A percentile compares a stretch with the other conserved stretches of the same genome.
These are phyloP conservation scores for Maccullochella peelii DNA, from an alignment of 2,113 vertebrate genomes.

Conservation along the genomic window DNA sequence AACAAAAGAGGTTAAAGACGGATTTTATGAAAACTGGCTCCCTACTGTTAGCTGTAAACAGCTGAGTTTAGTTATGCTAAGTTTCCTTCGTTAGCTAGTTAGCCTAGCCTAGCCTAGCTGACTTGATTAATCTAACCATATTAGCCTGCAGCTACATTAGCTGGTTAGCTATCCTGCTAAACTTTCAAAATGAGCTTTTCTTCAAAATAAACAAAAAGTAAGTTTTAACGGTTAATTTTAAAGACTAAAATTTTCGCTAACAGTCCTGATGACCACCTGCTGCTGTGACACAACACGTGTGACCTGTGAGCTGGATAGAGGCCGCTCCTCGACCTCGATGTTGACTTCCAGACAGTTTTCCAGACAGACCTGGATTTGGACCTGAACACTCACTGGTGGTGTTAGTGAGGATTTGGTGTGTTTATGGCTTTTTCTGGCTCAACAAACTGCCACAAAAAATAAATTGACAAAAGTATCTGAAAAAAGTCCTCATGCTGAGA, in stretches of 20 bases:
- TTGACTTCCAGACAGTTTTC: not conserved
- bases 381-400: not conserved
- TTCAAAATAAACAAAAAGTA: not conserved
- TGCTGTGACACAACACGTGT: not conserved
- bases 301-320: not conserved
- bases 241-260: not conserved
- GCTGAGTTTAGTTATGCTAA: not conserved
- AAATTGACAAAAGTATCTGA: not conserved
- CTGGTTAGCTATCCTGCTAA: not conserved
- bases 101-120: not conserved
- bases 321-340: not conserved
- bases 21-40: too few species aligned
- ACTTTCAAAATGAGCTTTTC: not conserved
- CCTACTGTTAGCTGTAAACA: not conserved
- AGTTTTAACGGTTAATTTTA: not conserved
- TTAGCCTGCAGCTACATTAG: not conserved
- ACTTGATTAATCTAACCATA: not conserved
- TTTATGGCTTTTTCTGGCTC: conserved; percentile 33
- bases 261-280: not conserved
- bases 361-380: too few species aligned
- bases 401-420: conserved; percentile 12
- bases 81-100: not conserved
- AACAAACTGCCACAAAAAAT: not conserved
- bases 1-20: not conserved
- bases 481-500: not conserved